Evolutionary conservation across 2,797 vertebrate genomes (phyloP), one percentile per base, ranked within the genome.

Genomic region (Serranus cabrilla): DNA sequence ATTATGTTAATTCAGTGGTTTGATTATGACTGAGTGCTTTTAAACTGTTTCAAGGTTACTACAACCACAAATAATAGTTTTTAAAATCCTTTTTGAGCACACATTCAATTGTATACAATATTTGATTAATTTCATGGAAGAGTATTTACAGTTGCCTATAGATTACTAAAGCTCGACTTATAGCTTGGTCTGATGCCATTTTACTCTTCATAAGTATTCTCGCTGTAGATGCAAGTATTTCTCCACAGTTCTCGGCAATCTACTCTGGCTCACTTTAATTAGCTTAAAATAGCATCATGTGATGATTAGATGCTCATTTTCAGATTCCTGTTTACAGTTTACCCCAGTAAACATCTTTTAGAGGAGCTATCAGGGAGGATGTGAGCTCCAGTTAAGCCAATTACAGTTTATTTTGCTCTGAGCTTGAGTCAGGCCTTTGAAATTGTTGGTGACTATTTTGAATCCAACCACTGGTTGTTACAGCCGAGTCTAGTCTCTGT

Each of bases 241-340:
- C n/a, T 45, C 11, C 34, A 54, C 16, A 59, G 45, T 50, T 37
- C 12, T 18, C 11, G 31, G 31, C 40, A 42, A 47, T 31, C 49
- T 51, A 64, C n/a, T 40, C 17, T 37, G 61, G 7, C 60, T 54
- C 20, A 14, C 11, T 69, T 64, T 20, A 64, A 31, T 34, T 54
- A 45, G 9, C 47, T 54, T 14, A 43, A 65, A 61, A 71, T 62
- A 69, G 31, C 12, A 52, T 43, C n/a, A 46, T 21, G 13, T 62
- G 56, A 62, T 64, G 51, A 56, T 60, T 59, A 20, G 23, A 51
- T 55, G 47, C 34, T 57, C 7, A 37, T 73, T 81, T 64, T 62
- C 39, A 42, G 43, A 42, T 67, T 63, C 10, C 25, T 62, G 54
- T 67, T 62, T 51, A 74, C 45, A 70, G 18, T 73, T 65, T 62